A percentile compares a stretch with the other conserved stretches of the same genome.
phyloP scores from a whole-genome alignment of 2,113 vertebrate genomes.

The Halcyon senegalensis region DNA sequence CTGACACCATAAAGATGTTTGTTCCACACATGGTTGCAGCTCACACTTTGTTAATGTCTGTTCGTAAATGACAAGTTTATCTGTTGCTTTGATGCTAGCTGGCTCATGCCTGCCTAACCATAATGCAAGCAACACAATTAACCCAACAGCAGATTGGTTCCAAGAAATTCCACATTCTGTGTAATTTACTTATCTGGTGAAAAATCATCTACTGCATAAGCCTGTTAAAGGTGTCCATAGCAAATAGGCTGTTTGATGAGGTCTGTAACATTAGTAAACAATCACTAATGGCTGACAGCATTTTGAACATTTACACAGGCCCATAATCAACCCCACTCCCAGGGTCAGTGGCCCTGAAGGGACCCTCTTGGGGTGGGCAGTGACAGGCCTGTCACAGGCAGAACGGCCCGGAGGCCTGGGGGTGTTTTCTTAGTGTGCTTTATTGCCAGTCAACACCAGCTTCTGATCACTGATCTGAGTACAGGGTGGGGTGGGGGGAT shows the following conservation, averaged over 20 bases:
- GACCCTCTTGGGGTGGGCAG: not conserved
- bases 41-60: not conserved
- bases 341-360: not conserved
- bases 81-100: not conserved
- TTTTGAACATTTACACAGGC: not conserved
- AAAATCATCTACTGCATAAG: not conserved
- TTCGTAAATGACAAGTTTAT: not conserved
- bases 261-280: not conserved
- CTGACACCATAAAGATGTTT: not conserved
- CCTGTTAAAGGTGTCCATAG: not conserved
- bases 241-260: not conserved
- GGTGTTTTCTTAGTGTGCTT: not conserved
- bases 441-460: not conserved
- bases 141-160: not conserved
- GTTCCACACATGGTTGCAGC: not conserved
- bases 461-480: not conserved
- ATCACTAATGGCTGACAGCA: not conserved
- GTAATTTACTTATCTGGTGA: not conserved
- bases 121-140: not conserved
- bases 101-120: not conserved
- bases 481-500: not conserved
- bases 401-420: not conserved
- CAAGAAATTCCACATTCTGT: not conserved
- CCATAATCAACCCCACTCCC: rapidly evolving
- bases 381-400: not conserved